Evolutionary conservation across 2,797 vertebrate genomes (phyloP), one percentile per base, ranked within the genome.

Genomic region (Tokudaia muenninki): DNA sequence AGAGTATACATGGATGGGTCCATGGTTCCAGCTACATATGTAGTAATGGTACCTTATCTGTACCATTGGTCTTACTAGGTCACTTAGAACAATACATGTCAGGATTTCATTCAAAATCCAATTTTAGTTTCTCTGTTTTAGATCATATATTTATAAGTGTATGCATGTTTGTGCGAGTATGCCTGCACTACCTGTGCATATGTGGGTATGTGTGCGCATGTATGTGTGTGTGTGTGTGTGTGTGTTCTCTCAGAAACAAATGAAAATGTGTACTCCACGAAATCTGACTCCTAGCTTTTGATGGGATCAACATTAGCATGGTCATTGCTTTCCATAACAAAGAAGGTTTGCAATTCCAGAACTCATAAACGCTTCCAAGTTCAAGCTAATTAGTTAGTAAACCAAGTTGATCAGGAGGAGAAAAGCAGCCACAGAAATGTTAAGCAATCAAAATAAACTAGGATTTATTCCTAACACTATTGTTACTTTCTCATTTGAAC

Each of bases 321-420:
- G 80, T 75, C 83, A 92, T 52, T 96, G 83, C 59, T 95, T 97
- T 97, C 95, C 96, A 96, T 96, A 97, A 97, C 95, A 96, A 96
- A 97, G 74, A 93, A 94, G 24, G 92, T 91, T 97, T 97, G 92
- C 94, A 91, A 95, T 97, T 96, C 95, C 94, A 97, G 82, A 77
- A 82, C 92, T 97, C 96, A 77, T 61, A 94, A 97, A 90, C 47
- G 83, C 87, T 97, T 97, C 95, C 96, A 97, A 95, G 95, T 95
- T 97, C 82, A 93, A 91, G 47, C 87, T 97, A 97, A 97, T 97
- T 94, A 98, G 95, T 93, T 94, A 97, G 94, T 95, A 97, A 95
- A 96, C 89, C 82, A 93, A 92, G 86, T 91, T 83, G 65, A 34
- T 80, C 87, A 95, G 90, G 52, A 96, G 94, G 94, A 91, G 91